Evolutionary conservation across 2,888 invertebrate genomes (phyloP).

Genomic region (Desoria tigrina): DNA sequence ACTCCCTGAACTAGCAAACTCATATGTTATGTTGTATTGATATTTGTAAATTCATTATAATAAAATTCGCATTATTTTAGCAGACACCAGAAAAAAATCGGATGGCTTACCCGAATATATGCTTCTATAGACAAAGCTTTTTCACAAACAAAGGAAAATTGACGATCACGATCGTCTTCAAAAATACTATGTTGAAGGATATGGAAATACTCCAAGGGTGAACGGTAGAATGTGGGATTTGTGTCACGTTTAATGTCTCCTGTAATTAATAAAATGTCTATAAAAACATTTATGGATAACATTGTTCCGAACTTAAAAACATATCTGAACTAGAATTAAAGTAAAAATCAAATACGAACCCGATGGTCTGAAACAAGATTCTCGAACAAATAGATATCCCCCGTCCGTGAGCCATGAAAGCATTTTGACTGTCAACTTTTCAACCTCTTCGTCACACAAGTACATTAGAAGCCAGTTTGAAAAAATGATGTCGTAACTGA

Average conservation of each 20-base stretch:
- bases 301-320: too few species aligned
- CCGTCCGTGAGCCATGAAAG: constrained; percentile 60
- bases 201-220: constrained; percentile 58
- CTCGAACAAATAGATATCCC: constrained; percentile 61
- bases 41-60: too few species aligned
- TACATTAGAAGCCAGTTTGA: constrained; percentile 66
- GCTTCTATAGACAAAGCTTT: constrained; percentile 56
- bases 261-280: constrained; percentile 23
- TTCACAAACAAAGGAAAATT: constrained; percentile 52
- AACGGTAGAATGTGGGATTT: constrained; percentile 57
- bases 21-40: too few species aligned
- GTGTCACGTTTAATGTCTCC: constrained; percentile 54
- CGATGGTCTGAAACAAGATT: constrained; percentile 62
- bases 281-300: background rate
- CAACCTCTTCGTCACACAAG: constrained; percentile 59
- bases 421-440: constrained; percentile 57
- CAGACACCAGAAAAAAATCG: too few species aligned
- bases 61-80: too few species aligned
- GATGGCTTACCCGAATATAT: constrained; percentile 58
- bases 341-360: constrained; percentile 54
- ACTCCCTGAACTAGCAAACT: too few species aligned
- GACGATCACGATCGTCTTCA: constrained; percentile 29
- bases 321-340: too few species aligned
- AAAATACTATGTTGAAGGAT: constrained; percentile 52
- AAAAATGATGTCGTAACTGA: constrained; percentile 61